Evolutionary conservation across 2,113 vertebrate species (phyloP).

Genomic region (Hucho hucho): DNA sequence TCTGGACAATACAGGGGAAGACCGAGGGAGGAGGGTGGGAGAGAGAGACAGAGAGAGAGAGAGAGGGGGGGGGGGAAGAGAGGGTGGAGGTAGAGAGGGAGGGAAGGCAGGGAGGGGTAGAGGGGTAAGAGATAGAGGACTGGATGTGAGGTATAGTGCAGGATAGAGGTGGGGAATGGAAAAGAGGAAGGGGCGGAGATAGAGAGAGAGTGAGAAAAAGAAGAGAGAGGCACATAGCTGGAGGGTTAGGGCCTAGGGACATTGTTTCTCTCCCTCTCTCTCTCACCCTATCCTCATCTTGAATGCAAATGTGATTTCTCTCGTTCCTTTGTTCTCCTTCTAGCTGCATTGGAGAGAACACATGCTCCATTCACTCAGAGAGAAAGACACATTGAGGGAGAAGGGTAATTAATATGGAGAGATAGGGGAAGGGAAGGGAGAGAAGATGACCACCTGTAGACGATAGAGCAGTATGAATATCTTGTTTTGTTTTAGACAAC

Average conservation of each 20-base stretch:
- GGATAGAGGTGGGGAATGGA: too few species aligned
- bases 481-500: neutral
- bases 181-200: too few species aligned
- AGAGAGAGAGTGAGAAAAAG: too few species aligned
- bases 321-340: conserved; percentile 64
- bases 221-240: neutral
- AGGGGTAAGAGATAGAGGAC: conserved; percentile 1
- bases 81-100: too few species aligned
- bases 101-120: neutral
- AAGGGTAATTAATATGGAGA: conserved; percentile 27
- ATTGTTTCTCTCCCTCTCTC: conserved; percentile 16
- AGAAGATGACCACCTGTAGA: conserved; percentile 48
- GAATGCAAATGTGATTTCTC: conserved; percentile 73
- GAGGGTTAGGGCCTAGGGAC: conserved; percentile 53
- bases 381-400: conserved; percentile 61
- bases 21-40: conserved; percentile 32
- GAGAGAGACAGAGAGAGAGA: conserved; percentile 34
- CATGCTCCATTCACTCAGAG: conserved; percentile 68
- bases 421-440: conserved; percentile 31
- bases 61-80: conserved; percentile 2
- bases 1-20: conserved; percentile 65
- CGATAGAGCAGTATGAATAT: conserved; percentile 26
- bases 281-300: conserved; percentile 64
- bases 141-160: too few species aligned
- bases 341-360: conserved; percentile 71